Evolutionary conservation across 2,888 invertebrate genomes (phyloP), one percentile per base, ranked within the genome.

Genomic region (Strigamia maritima): DNA sequence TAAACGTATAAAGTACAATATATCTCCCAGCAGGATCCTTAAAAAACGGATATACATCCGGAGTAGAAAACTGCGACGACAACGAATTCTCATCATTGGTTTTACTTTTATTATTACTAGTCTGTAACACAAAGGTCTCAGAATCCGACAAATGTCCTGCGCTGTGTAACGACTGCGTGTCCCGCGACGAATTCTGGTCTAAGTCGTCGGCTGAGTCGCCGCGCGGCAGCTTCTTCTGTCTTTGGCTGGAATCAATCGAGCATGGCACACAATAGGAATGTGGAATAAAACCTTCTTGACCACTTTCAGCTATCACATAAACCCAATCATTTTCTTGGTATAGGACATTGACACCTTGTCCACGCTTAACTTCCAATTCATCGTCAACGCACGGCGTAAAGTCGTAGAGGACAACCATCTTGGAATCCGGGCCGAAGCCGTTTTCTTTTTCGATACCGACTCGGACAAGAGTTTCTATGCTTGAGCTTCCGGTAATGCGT

Each of bases 241-340:
- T 84, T 28, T 74, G 74, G 22, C 74, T 93, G 83, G 89, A 92
- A 16, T 54, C 54, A 16, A 54, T 54, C 4, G 54, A n/a, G 83
- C 90, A 94, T 0, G 95, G 94, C 0, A 95, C 94, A 85, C 95
- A 95, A 86, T 96, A 97, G 0, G 95, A 94, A 85, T 94, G 94
- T 0, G 97, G 97, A 83, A 97, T 95, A 84, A 97, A 97, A 0
- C 97, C 97, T 86, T 97, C 96, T 84, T 94, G 89, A 22, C 94
- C 93, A 83, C 94, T 94, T 44, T 85, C 85, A 2, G 94, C 92
- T 84, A 97, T 94, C 0, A 97, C 96, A 87, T 97, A 97, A 10
- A 96, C 95, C 97, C 97, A 97, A 87, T 97, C 97, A 85, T 97
- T 96, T 86, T 97, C 97, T 82, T 95, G 90, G 86, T 97, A 97